Evolutionary conservation across 2,113 vertebrate genomes (phyloP), one percentile per base, ranked within the genome.

Genomic region (Ceyx melanurus): DNA sequence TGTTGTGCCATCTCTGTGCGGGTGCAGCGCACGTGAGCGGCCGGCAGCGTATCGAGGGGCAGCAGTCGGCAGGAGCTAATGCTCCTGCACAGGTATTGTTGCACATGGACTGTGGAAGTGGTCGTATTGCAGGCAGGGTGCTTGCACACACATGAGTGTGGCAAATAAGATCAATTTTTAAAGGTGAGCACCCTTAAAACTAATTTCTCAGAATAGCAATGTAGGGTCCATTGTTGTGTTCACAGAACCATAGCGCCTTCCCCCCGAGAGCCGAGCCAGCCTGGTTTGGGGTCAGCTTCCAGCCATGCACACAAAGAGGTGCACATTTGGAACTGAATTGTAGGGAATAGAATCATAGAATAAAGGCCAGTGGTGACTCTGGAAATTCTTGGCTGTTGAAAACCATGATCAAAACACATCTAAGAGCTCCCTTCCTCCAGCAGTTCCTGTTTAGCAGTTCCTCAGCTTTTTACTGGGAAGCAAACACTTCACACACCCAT

Each of bases 141-240:
- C 33, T 76, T 67, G 50, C 57, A 26, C 10, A 5, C 61, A 31
- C 0, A 0, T 7, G 13, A 62, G 13, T 37, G 17, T 18, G 71
- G 56, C 10, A 78, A 56, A 43, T 18, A 46, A 51, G 20, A 72
- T 43, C 42, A 23, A 29, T 48, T 88, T 82, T 58, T 56, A 10
- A 66, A 67, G 42, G 18, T 50, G 25, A 60, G 40, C 2, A 1
- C 28, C 60, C 29, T 88, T 42, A 43, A 29, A 85, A 54, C 37
- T 33, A 13, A 16, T 2, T 65, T 72, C 12, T 76, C 66, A 25
- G 61, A 75, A 43, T 11, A 89, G 25, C 29, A 33, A 60, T 5
- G 60, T 4, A 20, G 42, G 33, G 72, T 58, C 37, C 7, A 72
- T 85, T 60, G 18, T 71, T 71, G 4, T 31, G n/a, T 53, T 43